phyloP scores from a whole-genome alignment of 2,797 vertebrate species.

The Danio albolineatus region DNA sequence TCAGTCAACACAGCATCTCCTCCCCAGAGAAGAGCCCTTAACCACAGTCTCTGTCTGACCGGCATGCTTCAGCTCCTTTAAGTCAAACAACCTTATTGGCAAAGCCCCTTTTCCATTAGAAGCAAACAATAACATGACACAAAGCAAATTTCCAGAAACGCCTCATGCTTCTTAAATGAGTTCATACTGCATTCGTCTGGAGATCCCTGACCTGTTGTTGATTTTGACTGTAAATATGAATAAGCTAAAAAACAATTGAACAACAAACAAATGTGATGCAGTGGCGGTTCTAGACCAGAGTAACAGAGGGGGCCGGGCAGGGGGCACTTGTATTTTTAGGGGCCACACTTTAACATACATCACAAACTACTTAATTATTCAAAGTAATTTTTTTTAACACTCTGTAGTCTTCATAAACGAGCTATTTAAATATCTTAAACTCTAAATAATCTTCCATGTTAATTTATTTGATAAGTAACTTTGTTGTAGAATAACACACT shows the following conservation, averaged over 20 bases:
- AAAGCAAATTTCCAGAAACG: not conserved
- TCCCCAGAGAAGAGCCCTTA: conserved; percentile 13
- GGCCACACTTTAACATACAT: too few relatives aligned
- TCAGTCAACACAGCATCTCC: conserved; percentile 12
- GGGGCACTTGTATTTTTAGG: too few relatives aligned
- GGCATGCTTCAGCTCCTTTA: conserved; percentile 5
- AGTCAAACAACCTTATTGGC: conserved; percentile 7
- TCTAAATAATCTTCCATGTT: too few relatives aligned
- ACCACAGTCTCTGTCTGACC: conserved; percentile 17
- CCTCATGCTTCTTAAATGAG: not conserved
- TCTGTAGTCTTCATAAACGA: too few relatives aligned
- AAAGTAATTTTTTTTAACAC: too few relatives aligned
- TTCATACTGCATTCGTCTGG: not conserved
- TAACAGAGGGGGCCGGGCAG: too few relatives aligned
- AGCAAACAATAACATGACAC: not conserved
- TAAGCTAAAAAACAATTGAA: not conserved
- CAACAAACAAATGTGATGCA: not conserved
- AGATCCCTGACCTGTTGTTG: not conserved
- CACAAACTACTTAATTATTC: too few relatives aligned
- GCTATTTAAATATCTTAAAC: too few relatives aligned
- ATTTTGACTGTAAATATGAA: not conserved
- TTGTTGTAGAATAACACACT: too few relatives aligned
- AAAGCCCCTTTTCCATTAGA: not conserved
- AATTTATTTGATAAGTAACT: too few relatives aligned
- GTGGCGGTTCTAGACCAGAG: too few relatives aligned